Evolutionary conservation across 2,797 vertebrate species (phyloP), one percentile per base, ranked within the genome.

Genomic region (Amazona finschi): DNA sequence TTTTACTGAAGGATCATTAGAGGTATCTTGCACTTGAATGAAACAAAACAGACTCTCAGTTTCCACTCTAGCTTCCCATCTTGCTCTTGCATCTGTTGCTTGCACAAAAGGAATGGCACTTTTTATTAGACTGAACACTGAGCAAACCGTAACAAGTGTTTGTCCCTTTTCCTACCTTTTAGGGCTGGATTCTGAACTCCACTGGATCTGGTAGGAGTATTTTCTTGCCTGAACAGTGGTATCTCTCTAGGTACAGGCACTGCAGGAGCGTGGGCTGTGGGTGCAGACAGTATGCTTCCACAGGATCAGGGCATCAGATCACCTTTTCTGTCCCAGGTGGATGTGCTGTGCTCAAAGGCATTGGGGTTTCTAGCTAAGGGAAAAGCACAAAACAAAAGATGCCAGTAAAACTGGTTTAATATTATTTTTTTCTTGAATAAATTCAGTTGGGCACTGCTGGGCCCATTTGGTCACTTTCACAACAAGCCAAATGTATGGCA

Each of bases 401-500:
- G 44, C 13, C 14, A 64, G 20, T 62, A 31, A 60, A 75, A 65
- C 24, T 12, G 17, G 44, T 64, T 88, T 30, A 52, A 58, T 36
- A 20, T 20, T 38, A 12, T 27, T 31, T 73, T 47, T 50, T 14
- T 46, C 27, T 60, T 15, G 53, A 69, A 58, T 39, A 36, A 50
- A 41, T 14, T 18, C 47, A 60, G 10, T 11, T 86, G 86, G 39
- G 65, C 84, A 30, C 28, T 58, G 8, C 47, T 50, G 19, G 39
- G 62, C 43, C 38, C 46, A 16, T 36, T 21, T 60, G 55, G 77
- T 90, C 60, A 43, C 65, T 82, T 25, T 19, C 55, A 52, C 28
- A 72, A 43, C 15, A 28, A 55, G 53, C 21, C 0, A 0, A 52
- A n/a, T 6, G 39, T 24, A 5, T 0, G 11, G 33, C 5, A 22